phyloP scores from a whole-genome alignment of 2,797 vertebrate genomes.

The Capromys pilorides region DNA sequence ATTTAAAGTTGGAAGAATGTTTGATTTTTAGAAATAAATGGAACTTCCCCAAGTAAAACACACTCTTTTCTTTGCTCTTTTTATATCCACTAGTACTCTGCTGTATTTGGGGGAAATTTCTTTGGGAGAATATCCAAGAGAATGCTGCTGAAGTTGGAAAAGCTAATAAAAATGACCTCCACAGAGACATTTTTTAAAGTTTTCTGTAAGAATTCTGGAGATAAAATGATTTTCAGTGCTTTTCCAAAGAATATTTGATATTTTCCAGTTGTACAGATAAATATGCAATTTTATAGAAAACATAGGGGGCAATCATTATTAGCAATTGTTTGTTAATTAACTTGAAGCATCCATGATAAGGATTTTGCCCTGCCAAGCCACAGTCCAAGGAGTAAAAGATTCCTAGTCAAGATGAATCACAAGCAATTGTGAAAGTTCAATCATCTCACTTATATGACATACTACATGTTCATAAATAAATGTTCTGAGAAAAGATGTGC shows the following conservation, averaged over 20 bases:
- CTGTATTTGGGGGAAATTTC: slow-evolving; percentile 25
- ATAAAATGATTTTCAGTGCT: slow-evolving; percentile 27
- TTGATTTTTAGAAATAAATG: slow-evolving; percentile 17
- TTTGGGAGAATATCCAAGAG: background rate
- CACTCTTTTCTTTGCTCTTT: slow-evolving; percentile 10
- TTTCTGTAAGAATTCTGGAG: background rate
- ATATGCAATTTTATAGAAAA: background rate
- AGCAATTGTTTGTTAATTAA: background rate
- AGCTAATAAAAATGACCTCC: background rate
- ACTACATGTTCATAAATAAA: slow-evolving; percentile 44
- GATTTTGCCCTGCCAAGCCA: background rate
- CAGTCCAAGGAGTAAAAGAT: background rate
- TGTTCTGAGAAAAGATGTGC: background rate
- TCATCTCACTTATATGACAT: background rate
- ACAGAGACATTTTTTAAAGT: slow-evolving; percentile 9
- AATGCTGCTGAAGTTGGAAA: slow-evolving; percentile 14
- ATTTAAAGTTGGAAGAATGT: background rate
- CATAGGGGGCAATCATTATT: background rate
- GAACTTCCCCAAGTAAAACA: background rate
- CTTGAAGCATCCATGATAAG: background rate
- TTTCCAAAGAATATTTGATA: background rate
- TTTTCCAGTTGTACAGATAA: slow-evolving; percentile 43
- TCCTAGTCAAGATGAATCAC: background rate
- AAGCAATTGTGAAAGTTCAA: slow-evolving; percentile 43
- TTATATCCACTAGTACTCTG: background rate